Evolutionary conservation across 2,113 vertebrate genomes (phyloP).

Genomic region (Astur gentilis): DNA sequence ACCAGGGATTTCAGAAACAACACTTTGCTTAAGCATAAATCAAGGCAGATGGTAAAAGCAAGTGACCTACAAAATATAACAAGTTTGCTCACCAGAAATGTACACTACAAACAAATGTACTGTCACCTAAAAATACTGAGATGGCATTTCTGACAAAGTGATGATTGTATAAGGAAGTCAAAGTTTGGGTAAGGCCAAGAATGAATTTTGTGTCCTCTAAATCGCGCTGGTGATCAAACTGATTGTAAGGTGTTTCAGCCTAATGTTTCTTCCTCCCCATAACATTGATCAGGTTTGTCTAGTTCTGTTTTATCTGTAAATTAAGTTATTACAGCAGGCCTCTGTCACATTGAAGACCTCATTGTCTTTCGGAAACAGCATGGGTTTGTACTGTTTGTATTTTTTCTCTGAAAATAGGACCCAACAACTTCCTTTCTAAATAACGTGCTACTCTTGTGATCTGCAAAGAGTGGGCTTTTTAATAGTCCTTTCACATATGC

Average conservation of each 20-base stretch:
- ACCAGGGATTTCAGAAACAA: neutral
- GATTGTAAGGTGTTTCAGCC: neutral
- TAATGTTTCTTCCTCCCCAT: neutral
- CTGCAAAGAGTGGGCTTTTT: neutral
- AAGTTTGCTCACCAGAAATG: neutral
- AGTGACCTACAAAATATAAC: slow-evolving; percentile 25
- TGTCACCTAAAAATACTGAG: neutral
- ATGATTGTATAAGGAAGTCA: neutral
- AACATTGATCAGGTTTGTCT: neutral
- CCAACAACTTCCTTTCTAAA: neutral
- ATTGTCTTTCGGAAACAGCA: neutral
- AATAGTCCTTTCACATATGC: neutral
- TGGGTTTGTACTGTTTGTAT: neutral
- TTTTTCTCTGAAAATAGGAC: neutral
- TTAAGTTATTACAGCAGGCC: neutral
- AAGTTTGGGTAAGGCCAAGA: neutral
- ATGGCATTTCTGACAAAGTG: slow-evolving; percentile 7
- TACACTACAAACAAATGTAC: slow-evolving; percentile 1
- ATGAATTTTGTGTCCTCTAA: neutral
- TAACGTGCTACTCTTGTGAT: fast-evolving
- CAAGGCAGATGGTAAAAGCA: slow-evolving; percentile 38
- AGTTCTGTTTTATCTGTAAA: neutral
- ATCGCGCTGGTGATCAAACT: neutral
- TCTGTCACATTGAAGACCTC: neutral
- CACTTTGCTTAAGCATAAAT: neutral